Conservation (phyloP, 2,113 vertebrate genomes). For the Nycticryphes semicollaris region DNA sequence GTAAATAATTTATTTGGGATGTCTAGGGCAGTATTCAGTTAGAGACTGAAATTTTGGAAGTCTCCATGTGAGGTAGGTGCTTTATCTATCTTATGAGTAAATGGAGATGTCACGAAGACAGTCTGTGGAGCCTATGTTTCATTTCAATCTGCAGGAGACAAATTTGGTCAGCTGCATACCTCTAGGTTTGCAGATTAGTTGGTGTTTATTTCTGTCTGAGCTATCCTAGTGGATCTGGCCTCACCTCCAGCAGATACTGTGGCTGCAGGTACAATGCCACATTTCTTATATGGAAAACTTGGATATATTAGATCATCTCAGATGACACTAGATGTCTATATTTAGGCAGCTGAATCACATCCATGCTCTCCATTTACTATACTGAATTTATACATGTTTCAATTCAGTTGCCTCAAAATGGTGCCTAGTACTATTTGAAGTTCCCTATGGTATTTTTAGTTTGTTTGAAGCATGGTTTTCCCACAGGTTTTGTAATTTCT, state of each 20-base stretch:
- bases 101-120: background rate
- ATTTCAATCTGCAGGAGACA: background rate
- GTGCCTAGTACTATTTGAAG: background rate
- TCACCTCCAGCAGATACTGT: background rate
- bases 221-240: background rate
- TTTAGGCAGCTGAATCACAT: background rate
- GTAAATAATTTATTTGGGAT: conserved; percentile 56
- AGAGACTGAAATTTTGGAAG: conserved; percentile 34
- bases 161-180: background rate
- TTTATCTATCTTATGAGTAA: background rate
- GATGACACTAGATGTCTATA: background rate
- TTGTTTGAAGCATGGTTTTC: background rate
- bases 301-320: background rate
- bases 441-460: too few relatives aligned
- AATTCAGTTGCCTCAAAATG: background rate
- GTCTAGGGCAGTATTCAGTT: conserved; percentile 2
- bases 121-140: background rate
- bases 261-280: background rate
- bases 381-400: background rate
- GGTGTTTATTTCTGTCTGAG: background rate
- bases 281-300: background rate
- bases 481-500: background rate
- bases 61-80: background rate
- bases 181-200: background rate
- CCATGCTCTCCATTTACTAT: background rate